Conservation (phyloP, 1,140 invertebrate genomes). For the Paracyclopina nana region DNA sequence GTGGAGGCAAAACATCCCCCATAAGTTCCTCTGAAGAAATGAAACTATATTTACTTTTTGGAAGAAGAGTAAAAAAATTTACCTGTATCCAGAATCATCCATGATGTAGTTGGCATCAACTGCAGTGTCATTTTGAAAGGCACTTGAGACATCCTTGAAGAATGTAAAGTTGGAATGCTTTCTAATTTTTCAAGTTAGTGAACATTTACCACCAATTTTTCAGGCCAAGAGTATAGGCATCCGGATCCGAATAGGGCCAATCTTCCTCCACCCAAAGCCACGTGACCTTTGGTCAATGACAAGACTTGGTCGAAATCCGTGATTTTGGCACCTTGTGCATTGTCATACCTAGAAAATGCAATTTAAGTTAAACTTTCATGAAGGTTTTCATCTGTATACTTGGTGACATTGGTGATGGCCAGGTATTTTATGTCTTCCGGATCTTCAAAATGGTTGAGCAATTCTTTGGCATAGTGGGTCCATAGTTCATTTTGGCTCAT, state of each 20-base stretch:
- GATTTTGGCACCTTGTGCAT: background rate
- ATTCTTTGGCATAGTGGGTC: slow-evolving; percentile 4
- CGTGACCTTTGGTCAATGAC: slow-evolving; percentile 50
- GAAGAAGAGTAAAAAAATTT: slow-evolving; percentile 17
- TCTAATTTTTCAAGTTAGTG: too few relatives aligned
- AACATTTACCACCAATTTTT: too few relatives aligned
- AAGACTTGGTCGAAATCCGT: background rate
- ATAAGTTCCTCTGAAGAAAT: slow-evolving; percentile 41
- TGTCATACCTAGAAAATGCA: background rate
- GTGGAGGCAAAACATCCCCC: slow-evolving; percentile 78
- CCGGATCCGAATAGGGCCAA: slow-evolving; percentile 73
- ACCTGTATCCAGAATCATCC: slow-evolving; percentile 69
- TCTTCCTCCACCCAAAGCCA: slow-evolving; percentile 68
- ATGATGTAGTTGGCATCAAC: slow-evolving; percentile 49
- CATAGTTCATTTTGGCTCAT: background rate
- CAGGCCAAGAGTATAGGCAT: slow-evolving; percentile 75
- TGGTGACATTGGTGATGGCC: slow-evolving; percentile 1
- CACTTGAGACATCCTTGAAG: slow-evolving; percentile 41
- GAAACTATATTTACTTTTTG: slow-evolving; percentile 1
- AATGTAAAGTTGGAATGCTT: too few relatives aligned
- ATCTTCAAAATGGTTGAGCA: background rate
- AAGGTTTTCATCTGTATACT: background rate
- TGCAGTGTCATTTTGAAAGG: slow-evolving; percentile 35
- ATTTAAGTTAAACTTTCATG: background rate
- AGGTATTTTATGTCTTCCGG: slow-evolving; percentile 1